These are phyloP conservation scores for Gracilinanus agilis DNA, from an alignment of 2,113 vertebrate species.

Conservation along the genomic window DNA sequence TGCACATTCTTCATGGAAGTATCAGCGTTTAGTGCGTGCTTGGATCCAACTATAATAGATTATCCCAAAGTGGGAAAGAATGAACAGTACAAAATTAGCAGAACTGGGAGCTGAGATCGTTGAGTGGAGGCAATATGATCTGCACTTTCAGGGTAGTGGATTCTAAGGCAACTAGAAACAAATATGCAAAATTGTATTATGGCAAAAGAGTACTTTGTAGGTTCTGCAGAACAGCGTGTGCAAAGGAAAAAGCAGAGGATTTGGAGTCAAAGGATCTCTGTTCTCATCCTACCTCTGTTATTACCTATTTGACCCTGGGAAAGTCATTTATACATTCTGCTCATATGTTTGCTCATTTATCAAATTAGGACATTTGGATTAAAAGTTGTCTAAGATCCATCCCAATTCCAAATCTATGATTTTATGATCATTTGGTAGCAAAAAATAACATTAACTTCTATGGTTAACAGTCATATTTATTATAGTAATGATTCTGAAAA, in stretches of 20 bases:
- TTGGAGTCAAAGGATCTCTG: background rate
- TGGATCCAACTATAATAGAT: slow-evolving; percentile 86
- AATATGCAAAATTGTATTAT: slow-evolving; percentile 78
- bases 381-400: background rate
- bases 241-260: background rate
- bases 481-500: background rate
- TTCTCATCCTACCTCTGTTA: background rate
- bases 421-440: background rate
- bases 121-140: slow-evolving; percentile 83
- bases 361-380: background rate
- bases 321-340: background rate
- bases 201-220: slow-evolving; percentile 68
- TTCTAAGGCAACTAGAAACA: slow-evolving; percentile 79
- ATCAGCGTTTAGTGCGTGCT: slow-evolving; percentile 86
- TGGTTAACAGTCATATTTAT: background rate
- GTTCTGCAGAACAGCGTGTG: slow-evolving; percentile 46
- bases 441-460: background rate
- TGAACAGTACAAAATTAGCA: slow-evolving; percentile 86
- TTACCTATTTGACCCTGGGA: background rate
- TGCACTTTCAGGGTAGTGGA: slow-evolving; percentile 74
- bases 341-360: background rate
- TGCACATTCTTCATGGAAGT: slow-evolving; percentile 88
- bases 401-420: background rate
- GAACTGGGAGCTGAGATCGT: slow-evolving; percentile 84
- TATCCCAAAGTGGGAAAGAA: slow-evolving; percentile 88